Conservation (phyloP, 2,797 vertebrate genomes). For the Lepus oiostolus region DNA sequence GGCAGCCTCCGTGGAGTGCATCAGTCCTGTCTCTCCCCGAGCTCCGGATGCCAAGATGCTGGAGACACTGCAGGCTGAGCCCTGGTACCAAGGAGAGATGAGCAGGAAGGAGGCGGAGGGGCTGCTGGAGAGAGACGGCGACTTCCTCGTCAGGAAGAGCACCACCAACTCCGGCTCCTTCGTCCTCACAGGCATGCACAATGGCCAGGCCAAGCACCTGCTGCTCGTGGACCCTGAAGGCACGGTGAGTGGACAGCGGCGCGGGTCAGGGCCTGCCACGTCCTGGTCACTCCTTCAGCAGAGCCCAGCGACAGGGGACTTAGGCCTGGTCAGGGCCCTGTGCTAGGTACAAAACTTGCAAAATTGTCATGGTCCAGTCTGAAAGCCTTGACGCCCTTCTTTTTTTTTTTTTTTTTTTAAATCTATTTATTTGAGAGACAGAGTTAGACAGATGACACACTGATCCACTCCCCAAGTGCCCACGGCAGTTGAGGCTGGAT, state of each 20-base stretch:
- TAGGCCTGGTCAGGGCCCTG: neutral
- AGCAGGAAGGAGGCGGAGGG: slow-evolving; percentile 97
- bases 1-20: slow-evolving; percentile 91
- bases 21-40: slow-evolving; percentile 92
- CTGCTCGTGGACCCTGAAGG: slow-evolving; percentile 98
- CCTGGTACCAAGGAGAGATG: slow-evolving; percentile 97
- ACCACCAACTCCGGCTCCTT: slow-evolving; percentile 97
- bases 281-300: too few relatives aligned
- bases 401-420: too few relatives aligned
- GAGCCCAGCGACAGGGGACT: neutral
- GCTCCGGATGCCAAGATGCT: slow-evolving; percentile 89
- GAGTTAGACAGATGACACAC: too few relatives aligned
- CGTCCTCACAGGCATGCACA: slow-evolving; percentile 97
- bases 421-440: too few relatives aligned
- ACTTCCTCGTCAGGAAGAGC: slow-evolving; percentile 98
- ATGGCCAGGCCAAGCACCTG: slow-evolving; percentile 96
- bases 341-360: neutral
- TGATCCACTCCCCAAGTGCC: too few relatives aligned
- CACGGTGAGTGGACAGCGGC: slow-evolving; percentile 91
- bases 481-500: too few relatives aligned
- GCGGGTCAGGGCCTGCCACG: too few relatives aligned
- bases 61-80: slow-evolving; percentile 93
- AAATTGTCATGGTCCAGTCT: neutral
- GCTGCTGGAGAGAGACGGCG: slow-evolving; percentile 94
- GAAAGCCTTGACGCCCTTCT: neutral